Evolutionary conservation across 2,888 invertebrate genomes (phyloP).

Genomic region (Lasius platythorax): DNA sequence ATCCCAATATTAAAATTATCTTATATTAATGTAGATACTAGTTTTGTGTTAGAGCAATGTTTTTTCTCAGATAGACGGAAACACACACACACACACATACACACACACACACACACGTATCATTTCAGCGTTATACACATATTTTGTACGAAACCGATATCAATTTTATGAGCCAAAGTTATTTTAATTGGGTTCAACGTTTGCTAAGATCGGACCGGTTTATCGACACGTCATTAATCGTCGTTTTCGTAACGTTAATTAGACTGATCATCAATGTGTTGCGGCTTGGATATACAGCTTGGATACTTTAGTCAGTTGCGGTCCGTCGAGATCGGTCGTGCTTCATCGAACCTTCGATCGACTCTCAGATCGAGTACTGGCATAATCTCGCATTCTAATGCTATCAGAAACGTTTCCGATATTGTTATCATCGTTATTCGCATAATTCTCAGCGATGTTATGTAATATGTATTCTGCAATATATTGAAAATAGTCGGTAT

Average conservation of each 20-base stretch:
- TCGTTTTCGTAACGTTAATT: constrained; percentile 2
- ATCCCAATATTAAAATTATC: background rate
- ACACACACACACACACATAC: no score
- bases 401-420: background rate
- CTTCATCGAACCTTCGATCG: constrained; percentile 68
- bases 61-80: background rate
- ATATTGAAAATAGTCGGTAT: background rate
- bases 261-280: background rate
- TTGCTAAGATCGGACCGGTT: background rate
- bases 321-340: constrained; percentile 61
- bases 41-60: background rate
- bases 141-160: background rate
- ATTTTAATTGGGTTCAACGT: background rate
- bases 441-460: constrained; percentile 7
- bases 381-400: constrained; percentile 47
- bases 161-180: background rate
- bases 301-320: constrained; percentile 47
- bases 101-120: background rate
- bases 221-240: background rate
- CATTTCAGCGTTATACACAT: background rate
- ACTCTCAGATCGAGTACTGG: constrained; percentile 43
- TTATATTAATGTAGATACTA: background rate
- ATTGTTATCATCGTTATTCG: background rate
- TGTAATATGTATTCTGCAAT: background rate
- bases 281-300: background rate